phyloP scores from a whole-genome alignment of 2,888 invertebrate genomes.

The Synanthedon vespiformis region DNA sequence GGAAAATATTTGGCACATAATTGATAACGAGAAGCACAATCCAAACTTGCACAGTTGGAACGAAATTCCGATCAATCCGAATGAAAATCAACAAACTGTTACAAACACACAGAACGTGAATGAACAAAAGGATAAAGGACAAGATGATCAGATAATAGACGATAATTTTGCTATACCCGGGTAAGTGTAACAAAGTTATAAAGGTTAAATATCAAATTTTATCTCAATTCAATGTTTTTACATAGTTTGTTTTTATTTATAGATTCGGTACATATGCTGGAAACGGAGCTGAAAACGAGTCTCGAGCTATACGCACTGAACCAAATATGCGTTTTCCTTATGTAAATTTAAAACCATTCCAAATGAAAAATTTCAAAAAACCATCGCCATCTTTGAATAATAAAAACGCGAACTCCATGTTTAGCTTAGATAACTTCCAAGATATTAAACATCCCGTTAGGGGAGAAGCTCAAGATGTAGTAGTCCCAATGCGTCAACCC shows the following conservation, averaged over 20 bases:
- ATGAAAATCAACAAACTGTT: conserved; percentile 11
- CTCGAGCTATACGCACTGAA: conserved; percentile 56
- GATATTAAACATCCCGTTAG: conserved; percentile 46
- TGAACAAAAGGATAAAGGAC: conserved; percentile 10
- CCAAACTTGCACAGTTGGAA: conserved; percentile 43
- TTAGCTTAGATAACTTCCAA: conserved; percentile 43
- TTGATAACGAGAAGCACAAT: conserved; percentile 49
- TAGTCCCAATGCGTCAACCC: conserved; percentile 24
- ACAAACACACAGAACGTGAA: conserved; percentile 5
- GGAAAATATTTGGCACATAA: conserved; percentile 60
- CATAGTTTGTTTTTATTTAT: conserved; percentile 7
- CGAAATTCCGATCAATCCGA: conserved; percentile 29
- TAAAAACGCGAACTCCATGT: conserved; percentile 44
- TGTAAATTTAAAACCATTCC: conserved; percentile 54
- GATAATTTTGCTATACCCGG: conserved; percentile 56
- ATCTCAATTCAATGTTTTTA: neutral
- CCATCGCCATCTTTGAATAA: conserved; percentile 25
- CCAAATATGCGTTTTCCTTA: conserved; percentile 54
- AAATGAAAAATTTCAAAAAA: conserved; percentile 43
- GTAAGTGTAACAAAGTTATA: conserved; percentile 21
- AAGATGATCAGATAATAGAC: conserved; percentile 17
- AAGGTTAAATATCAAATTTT: neutral
- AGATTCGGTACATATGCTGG: conserved; percentile 52
- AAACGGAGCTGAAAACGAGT: conserved; percentile 57
- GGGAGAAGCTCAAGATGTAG: conserved; percentile 54